These are phyloP conservation scores for Iguana delicatissima DNA, from an alignment of 2,797 vertebrate species.

Conservation along the genomic window DNA sequence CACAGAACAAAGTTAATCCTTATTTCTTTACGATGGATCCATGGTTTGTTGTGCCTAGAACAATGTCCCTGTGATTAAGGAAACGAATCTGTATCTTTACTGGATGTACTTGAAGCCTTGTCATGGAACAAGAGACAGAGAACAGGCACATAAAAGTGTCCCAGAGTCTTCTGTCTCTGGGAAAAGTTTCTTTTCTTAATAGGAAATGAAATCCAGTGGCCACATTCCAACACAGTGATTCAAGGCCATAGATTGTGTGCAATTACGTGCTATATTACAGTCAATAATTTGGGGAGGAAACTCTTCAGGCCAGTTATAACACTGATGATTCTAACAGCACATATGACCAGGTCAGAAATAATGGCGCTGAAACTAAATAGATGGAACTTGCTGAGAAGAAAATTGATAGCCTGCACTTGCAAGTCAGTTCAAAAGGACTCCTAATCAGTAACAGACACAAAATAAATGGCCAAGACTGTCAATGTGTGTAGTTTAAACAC, in stretches of 20 bases:
- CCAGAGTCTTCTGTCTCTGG: not conserved
- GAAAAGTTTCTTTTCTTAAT: not conserved
- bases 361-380: not conserved
- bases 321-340: not conserved
- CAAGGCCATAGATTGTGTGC: not conserved
- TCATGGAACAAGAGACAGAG: not conserved
- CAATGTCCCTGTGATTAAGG: not conserved
- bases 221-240: too few relatives aligned
- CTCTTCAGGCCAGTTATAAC: not conserved
- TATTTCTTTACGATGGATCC: not conserved
- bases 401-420: not conserved
- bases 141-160: not conserved
- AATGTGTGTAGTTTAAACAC: constrained; percentile 18
- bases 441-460: constrained; percentile 9
- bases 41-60: not conserved
- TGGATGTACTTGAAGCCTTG: not conserved
- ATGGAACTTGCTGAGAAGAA: not conserved
- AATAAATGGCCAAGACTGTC: not conserved
- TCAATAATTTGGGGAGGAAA: not conserved
- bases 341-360: not conserved
- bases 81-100: not conserved
- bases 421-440: not conserved
- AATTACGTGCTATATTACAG: not conserved
- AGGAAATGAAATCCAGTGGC: not conserved
- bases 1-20: not conserved